These are phyloP conservation scores for Masticophis lateralis DNA, from an alignment of 2,797 vertebrate genomes.

Conservation along the genomic window DNA sequence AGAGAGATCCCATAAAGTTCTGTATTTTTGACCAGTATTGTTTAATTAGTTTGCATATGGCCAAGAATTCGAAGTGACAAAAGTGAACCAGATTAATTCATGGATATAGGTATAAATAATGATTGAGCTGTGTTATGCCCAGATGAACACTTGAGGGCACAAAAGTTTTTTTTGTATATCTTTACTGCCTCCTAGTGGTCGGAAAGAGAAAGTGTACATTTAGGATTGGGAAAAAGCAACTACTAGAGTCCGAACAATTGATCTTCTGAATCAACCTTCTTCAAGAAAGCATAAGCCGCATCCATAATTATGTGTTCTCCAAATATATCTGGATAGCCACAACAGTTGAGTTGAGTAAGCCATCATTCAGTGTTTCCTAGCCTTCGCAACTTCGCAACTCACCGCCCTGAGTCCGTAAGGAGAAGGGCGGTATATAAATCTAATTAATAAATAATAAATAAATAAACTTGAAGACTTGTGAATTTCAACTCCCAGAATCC, in stretches of 20 bases:
- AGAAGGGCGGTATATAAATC: no score
- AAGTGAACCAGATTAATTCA: neutral
- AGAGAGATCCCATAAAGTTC: neutral
- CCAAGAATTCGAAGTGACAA: neutral
- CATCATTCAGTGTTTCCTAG: neutral
- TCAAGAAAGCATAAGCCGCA: neutral
- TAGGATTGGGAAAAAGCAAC: neutral
- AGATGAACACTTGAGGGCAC: neutral
- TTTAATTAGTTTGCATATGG: neutral
- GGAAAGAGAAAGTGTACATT: neutral
- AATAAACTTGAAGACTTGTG: neutral
- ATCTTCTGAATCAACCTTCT: neutral
- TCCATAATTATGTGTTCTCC: neutral
- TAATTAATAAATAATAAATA: no score
- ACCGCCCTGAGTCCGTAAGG: no score
- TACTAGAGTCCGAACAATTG: neutral
- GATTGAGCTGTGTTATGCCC: neutral
- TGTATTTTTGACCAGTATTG: neutral
- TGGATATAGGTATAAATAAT: neutral
- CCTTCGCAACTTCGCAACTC: no score
- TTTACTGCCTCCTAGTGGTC: neutral
- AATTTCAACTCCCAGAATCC: neutral
- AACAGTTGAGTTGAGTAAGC: neutral
- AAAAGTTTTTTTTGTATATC: neutral
- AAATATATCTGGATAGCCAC: neutral